Conservation (phyloP, 2,888 invertebrate species). For the Scrobipalpa atriplicella region DNA sequence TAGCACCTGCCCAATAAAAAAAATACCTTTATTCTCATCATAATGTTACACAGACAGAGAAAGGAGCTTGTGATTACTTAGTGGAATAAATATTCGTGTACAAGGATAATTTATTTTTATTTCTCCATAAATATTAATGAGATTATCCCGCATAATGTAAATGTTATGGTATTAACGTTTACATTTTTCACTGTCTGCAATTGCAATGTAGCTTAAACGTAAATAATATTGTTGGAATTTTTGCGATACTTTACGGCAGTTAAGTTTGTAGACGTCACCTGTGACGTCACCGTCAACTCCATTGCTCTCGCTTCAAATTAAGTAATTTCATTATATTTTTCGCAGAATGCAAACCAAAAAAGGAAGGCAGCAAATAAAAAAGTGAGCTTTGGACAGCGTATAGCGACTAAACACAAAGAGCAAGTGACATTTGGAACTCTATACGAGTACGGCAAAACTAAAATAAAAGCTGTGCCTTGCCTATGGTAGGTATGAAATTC, state of each 20-base stretch:
- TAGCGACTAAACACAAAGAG: slow-evolving; percentile 6
- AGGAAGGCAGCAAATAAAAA: neutral
- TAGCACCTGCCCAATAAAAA: slow-evolving; percentile 25
- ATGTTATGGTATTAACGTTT: slow-evolving; percentile 40
- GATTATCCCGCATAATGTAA: slow-evolving; percentile 58
- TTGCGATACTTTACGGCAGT: slow-evolving; percentile 4
- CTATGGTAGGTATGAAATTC: neutral
- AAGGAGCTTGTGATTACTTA: slow-evolving; percentile 35
- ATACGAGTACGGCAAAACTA: neutral
- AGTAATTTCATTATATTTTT: no score
- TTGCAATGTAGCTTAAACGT: slow-evolving; percentile 28
- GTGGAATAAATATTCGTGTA: slow-evolving; percentile 41
- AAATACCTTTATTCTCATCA: slow-evolving; percentile 27
- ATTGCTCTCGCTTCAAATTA: no score
- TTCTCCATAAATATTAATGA: slow-evolving; percentile 61
- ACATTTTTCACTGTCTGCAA: slow-evolving; percentile 38
- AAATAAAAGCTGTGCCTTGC: slow-evolving; percentile 2
- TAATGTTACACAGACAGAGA: slow-evolving; percentile 28
- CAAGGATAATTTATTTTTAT: slow-evolving; percentile 58
- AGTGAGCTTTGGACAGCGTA: slow-evolving; percentile 1
- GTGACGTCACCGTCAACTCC: neutral
- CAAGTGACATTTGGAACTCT: slow-evolving; percentile 9
- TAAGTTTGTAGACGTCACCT: neutral
- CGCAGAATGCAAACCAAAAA: neutral
- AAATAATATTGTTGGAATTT: slow-evolving; percentile 16